Conservation (phyloP, 1,140 invertebrate genomes). For the Drosophila nebulosa region DNA sequence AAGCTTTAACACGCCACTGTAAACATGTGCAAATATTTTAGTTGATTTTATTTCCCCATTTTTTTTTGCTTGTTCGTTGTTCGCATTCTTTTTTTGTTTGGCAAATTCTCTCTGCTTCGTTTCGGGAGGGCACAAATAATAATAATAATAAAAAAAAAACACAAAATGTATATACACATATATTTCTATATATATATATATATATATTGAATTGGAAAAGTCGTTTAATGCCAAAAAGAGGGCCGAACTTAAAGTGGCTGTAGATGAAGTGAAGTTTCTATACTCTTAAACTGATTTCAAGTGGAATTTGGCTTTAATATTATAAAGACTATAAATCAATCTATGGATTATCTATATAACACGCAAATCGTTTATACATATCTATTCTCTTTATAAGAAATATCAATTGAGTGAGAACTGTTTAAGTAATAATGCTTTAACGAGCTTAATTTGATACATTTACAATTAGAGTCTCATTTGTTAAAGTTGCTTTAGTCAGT, state of each 20-base stretch:
- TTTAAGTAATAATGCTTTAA: no score
- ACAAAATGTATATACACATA: constrained; percentile 1
- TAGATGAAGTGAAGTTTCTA: not conserved
- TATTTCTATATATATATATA: constrained; percentile 35
- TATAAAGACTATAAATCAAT: no score
- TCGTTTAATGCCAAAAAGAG: constrained; percentile 55
- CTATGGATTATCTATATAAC: no score
- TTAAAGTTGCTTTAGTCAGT: no score
- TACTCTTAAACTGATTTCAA: not conserved
- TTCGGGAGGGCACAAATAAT: constrained; percentile 38
- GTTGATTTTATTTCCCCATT: constrained; percentile 64
- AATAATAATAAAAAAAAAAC: constrained; percentile 39
- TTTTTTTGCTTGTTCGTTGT: not conserved
- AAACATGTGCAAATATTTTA: constrained; percentile 74
- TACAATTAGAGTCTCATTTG: not conserved
- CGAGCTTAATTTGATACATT: not conserved
- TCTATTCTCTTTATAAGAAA: no score
- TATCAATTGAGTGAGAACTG: no score
- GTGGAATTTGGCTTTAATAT: no score
- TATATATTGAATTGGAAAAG: constrained; percentile 62
- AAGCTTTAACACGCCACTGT: constrained; percentile 59
- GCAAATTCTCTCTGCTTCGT: constrained; percentile 11
- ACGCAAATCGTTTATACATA: no score
- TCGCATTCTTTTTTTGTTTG: constrained; percentile 28
- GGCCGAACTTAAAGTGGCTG: constrained; percentile 1